Base-by-base conservation (phyloP, 1,140 invertebrate genomes). In the Leptinotarsa texana region DNA sequence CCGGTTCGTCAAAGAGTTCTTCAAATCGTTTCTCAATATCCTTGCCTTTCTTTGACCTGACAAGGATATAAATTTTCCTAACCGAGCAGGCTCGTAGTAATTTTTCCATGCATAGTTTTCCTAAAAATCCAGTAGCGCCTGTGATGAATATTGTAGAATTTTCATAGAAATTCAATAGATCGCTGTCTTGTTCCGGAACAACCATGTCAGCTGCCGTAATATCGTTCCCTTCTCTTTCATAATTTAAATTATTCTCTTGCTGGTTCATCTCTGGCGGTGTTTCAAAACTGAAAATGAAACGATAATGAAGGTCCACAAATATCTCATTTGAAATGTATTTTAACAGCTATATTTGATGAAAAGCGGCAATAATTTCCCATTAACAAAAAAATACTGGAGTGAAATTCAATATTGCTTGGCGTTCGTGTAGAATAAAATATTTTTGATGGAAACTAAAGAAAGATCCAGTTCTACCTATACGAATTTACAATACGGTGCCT, bases 21-120 rank as follows among this genome's bases (percentile, higher is more conserved):
- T 91, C 88, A 2, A 93, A 85, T 67, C 92, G 87, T 18, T 87
- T 84, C 21, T 85, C 80, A 3, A 90, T 87, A 80, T 90, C 89
- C 83, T 93, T 91, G 27, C 91, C 92, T 81, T 92, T 92, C 86
- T 96, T 96, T 18, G 88, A 86, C 78, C 95, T 86, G 63, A 96
- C 89, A 48, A 96, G 85, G 24, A 95, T 85, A 83, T 93, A 96
- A 77, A 96, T 90, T 49, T 87, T 89, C 65, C 89, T 89, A 48
- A 96, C 78, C 74, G 92, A 90, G 74, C 82, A 83, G 33, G 69
- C 61, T 47, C 82, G 70, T 15, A 84, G 63, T 17, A 84, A 73
- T 70, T 84, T 84, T 69, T 84, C 83, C 6, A 93, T 83, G 4
- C 93, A 78, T 51, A 93, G 86, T 84, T 91, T 92, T 3, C 92